A percentile compares a stretch with the other conserved stretches of the same genome.
Evolutionary conservation across 2,113 vertebrate species (phyloP).

Genomic region (Tauraco erythrolophus): DNA sequence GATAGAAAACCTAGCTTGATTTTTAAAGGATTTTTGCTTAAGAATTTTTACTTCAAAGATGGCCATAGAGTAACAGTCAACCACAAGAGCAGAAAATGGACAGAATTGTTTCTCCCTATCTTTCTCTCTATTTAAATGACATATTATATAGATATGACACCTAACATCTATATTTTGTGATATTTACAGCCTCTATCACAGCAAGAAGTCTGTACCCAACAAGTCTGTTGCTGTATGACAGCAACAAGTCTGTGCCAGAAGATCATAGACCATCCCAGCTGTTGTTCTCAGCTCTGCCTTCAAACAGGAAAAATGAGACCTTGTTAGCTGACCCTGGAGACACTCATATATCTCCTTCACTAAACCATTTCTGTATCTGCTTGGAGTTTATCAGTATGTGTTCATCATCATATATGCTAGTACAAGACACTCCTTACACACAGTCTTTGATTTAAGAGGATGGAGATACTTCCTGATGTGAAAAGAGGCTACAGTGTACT

Average conservation of each 20-base stretch:
- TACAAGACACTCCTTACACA: background rate
- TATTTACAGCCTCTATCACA: background rate
- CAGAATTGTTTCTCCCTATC: background rate
- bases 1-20: background rate
- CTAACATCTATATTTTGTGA: background rate
- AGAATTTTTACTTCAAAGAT: background rate
- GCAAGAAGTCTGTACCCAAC: background rate
- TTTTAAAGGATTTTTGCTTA: background rate
- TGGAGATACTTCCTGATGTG: background rate
- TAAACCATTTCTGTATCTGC: background rate
- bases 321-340: rapidly evolving
- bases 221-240: background rate
- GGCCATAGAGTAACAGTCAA: background rate
- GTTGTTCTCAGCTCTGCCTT: background rate
- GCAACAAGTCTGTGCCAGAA: background rate
- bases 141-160: background rate
- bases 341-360: background rate
- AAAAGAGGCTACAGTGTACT: background rate
- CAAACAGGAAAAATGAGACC: background rate
- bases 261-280: background rate
- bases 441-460: background rate
- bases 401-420: background rate
- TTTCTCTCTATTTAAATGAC: background rate
- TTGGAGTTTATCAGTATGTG: background rate
- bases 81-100: background rate